Percentiles rank a stretch among this genome's conserved stretches.
Conservation (phyloP, 2,113 vertebrate genomes). For the Helogale parvula region DNA sequence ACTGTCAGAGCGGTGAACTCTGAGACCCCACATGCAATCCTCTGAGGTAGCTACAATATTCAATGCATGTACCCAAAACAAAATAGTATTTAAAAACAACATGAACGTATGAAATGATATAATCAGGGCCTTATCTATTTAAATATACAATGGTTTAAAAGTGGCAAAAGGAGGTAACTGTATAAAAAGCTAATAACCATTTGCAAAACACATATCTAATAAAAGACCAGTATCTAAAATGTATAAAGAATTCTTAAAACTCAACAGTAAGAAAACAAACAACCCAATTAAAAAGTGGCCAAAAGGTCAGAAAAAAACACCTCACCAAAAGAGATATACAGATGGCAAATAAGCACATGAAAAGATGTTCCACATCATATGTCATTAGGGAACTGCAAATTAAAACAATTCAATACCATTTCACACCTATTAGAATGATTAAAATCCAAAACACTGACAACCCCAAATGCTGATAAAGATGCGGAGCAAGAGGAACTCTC, state of each 20-base stretch:
- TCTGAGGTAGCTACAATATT: not conserved
- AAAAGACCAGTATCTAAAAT: not conserved
- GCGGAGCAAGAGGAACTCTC: not conserved
- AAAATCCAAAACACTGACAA: not conserved
- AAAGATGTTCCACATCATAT: not conserved
- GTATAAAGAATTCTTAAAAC: not conserved
- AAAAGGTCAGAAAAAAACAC: not conserved
- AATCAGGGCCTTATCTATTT: not conserved
- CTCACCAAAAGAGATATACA: not conserved
- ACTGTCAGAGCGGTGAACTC: slow-evolving; percentile 47
- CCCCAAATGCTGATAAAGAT: not conserved
- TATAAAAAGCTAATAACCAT: not conserved
- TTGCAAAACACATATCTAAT: not conserved
- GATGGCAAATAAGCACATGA: not conserved
- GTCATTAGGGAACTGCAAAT: not conserved
- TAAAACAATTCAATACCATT: not conserved
- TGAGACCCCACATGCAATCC: not conserved
- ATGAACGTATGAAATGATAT: not conserved
- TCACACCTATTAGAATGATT: not conserved
- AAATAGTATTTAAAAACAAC: not conserved
- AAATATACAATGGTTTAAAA: not conserved
- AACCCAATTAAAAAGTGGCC: not conserved
- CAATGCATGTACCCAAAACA: not conserved
- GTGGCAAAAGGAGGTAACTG: not conserved
- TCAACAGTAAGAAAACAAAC: not conserved